A percentile compares a stretch with the other conserved stretches of the same genome.
phyloP scores from a whole-genome alignment of 2,888 invertebrate genomes.

The Nymphalis polychloros region DNA sequence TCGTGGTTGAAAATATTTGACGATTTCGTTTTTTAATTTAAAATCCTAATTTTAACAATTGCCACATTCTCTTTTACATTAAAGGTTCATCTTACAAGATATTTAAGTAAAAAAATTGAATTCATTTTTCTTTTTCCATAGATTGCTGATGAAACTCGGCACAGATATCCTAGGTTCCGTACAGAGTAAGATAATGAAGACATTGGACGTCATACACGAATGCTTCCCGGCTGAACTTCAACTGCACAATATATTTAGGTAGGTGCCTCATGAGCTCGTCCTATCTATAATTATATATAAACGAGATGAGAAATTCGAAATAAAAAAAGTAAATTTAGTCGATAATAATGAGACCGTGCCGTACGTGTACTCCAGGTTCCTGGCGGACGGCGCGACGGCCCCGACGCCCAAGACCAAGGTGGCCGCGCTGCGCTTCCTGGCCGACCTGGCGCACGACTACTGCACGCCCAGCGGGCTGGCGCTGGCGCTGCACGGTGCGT shows the following conservation, averaged over 20 bases:
- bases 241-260: constrained; percentile 86
- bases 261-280: constrained; percentile 11
- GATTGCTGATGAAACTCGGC: constrained; percentile 92
- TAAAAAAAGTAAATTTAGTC: too few relatives aligned
- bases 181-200: constrained; percentile 93
- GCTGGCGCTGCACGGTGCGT: constrained; percentile 68
- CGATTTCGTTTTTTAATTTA: too few relatives aligned
- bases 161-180: constrained; percentile 95
- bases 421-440: constrained; percentile 88
- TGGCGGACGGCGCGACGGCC: constrained; percentile 95
- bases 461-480: constrained; percentile 77
- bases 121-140: constrained; percentile 40
- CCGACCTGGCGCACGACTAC: constrained; percentile 84
- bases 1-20: too few relatives aligned
- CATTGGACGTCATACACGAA: constrained; percentile 88
- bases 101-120: too few relatives aligned
- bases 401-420: constrained; percentile 92
- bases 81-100: too few relatives aligned
- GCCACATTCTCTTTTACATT: too few relatives aligned
- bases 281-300: not conserved
- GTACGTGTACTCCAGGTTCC: constrained; percentile 78
- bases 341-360: too few relatives aligned
- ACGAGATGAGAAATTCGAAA: not conserved
- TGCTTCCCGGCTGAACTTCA: constrained; percentile 86
- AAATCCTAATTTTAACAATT: too few relatives aligned